These are phyloP conservation scores for Pollenia labialis DNA, from an alignment of 2,888 invertebrate species.

Conservation along the genomic window DNA sequence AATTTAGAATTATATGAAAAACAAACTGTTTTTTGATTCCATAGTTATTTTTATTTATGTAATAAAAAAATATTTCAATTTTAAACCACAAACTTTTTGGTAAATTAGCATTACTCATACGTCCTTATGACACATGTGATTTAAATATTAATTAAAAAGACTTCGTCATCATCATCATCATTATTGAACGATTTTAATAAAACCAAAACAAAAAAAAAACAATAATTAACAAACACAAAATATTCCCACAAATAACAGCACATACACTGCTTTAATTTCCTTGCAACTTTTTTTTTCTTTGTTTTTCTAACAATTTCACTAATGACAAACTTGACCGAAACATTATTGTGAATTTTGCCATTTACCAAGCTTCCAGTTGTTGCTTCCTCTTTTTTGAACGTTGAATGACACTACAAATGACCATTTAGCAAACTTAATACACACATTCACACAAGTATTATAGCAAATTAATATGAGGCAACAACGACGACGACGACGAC, in stretches of 20 bases:
- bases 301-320: constrained; percentile 42
- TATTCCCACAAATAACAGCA: neutral
- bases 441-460: constrained; percentile 9
- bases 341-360: constrained; percentile 72
- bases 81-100: neutral
- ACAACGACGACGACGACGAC: constrained; percentile 1
- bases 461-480: constrained; percentile 31
- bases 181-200: constrained; percentile 57
- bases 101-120: constrained; percentile 33
- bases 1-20: no score
- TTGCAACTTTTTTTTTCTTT: constrained; percentile 26
- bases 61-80: no score
- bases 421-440: constrained; percentile 12
- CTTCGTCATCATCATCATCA: constrained; percentile 36
- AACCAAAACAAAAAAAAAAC: neutral
- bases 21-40: no score
- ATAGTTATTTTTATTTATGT: no score
- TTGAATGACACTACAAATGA: constrained; percentile 65
- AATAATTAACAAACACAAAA: neutral
- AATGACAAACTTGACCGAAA: constrained; percentile 73
- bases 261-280: constrained; percentile 55
- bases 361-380: constrained; percentile 40
- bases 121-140: constrained; percentile 12
- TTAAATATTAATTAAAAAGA: constrained; percentile 39
- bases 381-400: constrained; percentile 1